Evolutionary conservation across 2,113 vertebrate species (phyloP).

Genomic region (Odocoileus virginianus): DNA sequence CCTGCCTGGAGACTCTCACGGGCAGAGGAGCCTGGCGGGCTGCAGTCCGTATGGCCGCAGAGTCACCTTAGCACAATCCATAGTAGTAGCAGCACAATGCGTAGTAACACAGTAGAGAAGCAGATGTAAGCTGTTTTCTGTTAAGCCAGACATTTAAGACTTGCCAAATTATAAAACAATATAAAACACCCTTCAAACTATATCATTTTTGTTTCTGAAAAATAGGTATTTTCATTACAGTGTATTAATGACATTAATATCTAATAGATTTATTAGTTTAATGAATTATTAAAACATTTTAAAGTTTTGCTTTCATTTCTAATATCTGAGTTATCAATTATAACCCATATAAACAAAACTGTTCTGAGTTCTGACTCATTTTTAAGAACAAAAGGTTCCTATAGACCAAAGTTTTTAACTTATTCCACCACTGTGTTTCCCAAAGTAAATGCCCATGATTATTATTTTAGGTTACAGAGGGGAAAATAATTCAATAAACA

Average conservation of each 20-base stretch:
- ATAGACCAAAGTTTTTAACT: neutral
- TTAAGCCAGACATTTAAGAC: neutral
- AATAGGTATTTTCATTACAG: neutral
- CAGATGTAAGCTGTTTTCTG: neutral
- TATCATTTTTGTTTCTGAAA: neutral
- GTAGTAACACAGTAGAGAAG: neutral
- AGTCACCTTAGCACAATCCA: neutral
- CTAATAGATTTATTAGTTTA: neutral
- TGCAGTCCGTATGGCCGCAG: neutral
- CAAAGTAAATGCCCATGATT: neutral
- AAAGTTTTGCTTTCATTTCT: neutral
- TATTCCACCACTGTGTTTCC: neutral
- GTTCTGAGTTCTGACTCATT: neutral
- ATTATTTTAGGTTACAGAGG: neutral
- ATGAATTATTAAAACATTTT: neutral
- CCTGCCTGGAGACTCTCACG: neutral
- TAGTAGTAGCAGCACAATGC: neutral
- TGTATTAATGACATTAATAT: neutral
- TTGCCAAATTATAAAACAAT: neutral
- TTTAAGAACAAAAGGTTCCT: neutral
- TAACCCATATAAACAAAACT: neutral
- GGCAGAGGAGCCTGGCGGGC: neutral
- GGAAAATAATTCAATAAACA: neutral
- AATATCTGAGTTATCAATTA: neutral
- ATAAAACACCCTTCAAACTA: neutral